Evolutionary conservation across 64 coral and sea anemone species (phyloP), one percentile per base, ranked within the genome.

Genomic region (Orbicella faveolata): DNA sequence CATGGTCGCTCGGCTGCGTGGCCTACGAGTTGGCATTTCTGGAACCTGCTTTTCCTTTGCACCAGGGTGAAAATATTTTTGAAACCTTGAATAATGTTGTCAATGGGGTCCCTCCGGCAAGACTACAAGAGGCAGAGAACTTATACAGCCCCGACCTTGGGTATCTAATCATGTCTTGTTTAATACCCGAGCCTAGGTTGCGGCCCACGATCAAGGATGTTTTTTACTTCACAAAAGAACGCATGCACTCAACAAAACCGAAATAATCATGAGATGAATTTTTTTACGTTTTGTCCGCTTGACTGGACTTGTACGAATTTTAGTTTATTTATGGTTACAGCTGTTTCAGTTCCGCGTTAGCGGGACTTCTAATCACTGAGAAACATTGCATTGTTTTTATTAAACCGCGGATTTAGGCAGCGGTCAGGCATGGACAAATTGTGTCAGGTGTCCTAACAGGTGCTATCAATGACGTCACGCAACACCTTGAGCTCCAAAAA

Each of bases 1-100:
- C 88, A 3, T 96, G 94, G 94, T 70, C 87, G 36, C 63, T 96
- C 25, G 94, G 94, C 9, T 96, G 94, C 34, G 92, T 96, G 74
- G 75, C 84, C 0, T 96, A 90, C 48, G 94, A 96, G 30, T 76
- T 96, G 90, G 69, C 74, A 7, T 61, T 90, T 51, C 63, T 83
- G 52, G 90, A 93, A 65, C 90, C 94, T 9, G 94, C 94, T 16
- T 96, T 90, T 63, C 67, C 44, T 54, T 61, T 77, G 0, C 33
- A 36, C 4, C 19, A 33, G 36, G 94, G 90, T 25, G 81, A 77
- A 25, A 92, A 76, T 48, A 66, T 96, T 61, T 96, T 93, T 65
- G 90, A 96, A 54, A 72, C 63, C 61, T 63, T 96, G 30, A 92
- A 90, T 14, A 92, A 93, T 25, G 93, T 96, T 5, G 94, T 96